phyloP scores from a whole-genome alignment of 92 coral and sea anemone species.

The Virgularia gustaviana region DNA sequence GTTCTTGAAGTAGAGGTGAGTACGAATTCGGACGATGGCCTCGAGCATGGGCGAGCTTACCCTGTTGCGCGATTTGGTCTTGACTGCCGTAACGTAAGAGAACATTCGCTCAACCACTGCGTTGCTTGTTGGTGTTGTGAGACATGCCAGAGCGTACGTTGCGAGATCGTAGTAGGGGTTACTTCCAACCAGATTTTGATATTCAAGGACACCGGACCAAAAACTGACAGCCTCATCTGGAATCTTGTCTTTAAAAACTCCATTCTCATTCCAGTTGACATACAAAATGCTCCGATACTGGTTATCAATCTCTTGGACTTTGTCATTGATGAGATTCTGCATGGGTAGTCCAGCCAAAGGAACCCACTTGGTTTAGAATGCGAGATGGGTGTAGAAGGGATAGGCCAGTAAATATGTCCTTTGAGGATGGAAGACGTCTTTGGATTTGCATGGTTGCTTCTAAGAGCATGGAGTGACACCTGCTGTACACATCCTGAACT shows the following conservation, averaged over 20 bases:
- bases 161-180: not conserved
- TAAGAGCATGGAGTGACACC: slow-evolving; percentile 7
- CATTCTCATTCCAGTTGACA: slow-evolving; percentile 18
- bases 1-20: not conserved
- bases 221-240: slow-evolving; percentile 9
- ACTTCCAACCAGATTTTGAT: not conserved
- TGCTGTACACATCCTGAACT: slow-evolving; percentile 3
- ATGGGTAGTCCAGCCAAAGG: not conserved
- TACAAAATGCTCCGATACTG: slow-evolving; percentile 10
- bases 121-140: slow-evolving; percentile 13
- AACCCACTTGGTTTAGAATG: slow-evolving; percentile 6
- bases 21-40: slow-evolving; percentile 7
- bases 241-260: not conserved
- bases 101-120: slow-evolving; percentile 16
- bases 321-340: slow-evolving; percentile 6
- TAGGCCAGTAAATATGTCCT: not conserved
- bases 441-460: slow-evolving; percentile 10
- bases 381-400: not conserved
- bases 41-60: slow-evolving; percentile 12
- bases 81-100: slow-evolving; percentile 3
- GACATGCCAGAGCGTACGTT: slow-evolving; percentile 8
- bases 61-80: slow-evolving; percentile 12
- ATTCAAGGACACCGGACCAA: slow-evolving; percentile 20
- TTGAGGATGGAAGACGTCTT: slow-evolving; percentile 23
- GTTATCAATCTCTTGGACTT: slow-evolving; percentile 4